phyloP scores from a whole-genome alignment of 2,797 vertebrate species.

The Leptatherina wallacei region DNA sequence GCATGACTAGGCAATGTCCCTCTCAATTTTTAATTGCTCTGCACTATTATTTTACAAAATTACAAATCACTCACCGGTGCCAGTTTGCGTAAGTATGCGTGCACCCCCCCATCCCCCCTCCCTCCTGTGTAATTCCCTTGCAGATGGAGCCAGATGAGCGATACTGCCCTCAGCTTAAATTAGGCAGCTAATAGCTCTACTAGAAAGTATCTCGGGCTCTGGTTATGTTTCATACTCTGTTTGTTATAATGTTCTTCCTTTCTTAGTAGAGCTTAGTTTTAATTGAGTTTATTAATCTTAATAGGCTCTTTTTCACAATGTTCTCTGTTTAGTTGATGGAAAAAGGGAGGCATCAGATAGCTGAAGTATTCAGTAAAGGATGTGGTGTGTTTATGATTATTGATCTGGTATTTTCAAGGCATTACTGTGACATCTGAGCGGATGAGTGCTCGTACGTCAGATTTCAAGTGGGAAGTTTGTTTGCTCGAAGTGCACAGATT shows the following conservation, averaged over 20 bases:
- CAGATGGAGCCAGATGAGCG: slow-evolving; percentile 38
- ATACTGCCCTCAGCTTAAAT: neutral
- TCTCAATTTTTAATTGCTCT: slow-evolving; percentile 65
- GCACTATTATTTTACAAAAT: slow-evolving; percentile 56
- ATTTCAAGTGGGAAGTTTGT: slow-evolving; percentile 36
- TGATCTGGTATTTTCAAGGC: slow-evolving; percentile 56
- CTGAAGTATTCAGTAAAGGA: slow-evolving; percentile 26
- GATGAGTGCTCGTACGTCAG: slow-evolving; percentile 39
- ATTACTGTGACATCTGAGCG: slow-evolving; percentile 47
- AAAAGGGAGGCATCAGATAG: neutral
- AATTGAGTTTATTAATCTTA: neutral
- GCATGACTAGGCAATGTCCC: slow-evolving; percentile 74
- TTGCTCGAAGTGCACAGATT: slow-evolving; percentile 36
- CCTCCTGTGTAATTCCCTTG: slow-evolving; percentile 33
- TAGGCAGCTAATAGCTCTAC: slow-evolving; percentile 3
- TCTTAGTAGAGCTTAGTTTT: slow-evolving; percentile 8
- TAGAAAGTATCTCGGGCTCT: slow-evolving; percentile 12
- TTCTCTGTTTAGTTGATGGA: neutral
- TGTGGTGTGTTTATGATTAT: slow-evolving; percentile 52
- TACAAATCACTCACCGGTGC: slow-evolving; percentile 30
- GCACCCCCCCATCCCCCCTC: neutral
- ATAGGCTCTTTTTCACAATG: neutral
- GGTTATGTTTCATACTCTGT: neutral
- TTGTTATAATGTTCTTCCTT: neutral
- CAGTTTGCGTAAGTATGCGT: slow-evolving; percentile 33